Evolutionary conservation across 2,797 vertebrate genomes (phyloP), one percentile per base, ranked within the genome.

Genomic region (Amniataba percoides): DNA sequence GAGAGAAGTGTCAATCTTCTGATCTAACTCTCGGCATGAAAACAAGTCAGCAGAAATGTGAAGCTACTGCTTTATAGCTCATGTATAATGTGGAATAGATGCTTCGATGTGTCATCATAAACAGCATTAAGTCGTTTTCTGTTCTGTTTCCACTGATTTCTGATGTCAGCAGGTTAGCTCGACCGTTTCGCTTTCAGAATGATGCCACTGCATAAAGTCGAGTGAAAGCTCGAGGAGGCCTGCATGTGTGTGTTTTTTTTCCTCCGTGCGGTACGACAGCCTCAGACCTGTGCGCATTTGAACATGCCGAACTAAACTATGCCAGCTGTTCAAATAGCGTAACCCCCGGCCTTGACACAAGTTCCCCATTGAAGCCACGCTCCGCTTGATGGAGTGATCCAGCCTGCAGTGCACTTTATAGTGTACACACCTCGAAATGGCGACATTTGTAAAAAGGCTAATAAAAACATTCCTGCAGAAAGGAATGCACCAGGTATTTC

Each of bases 311-410:
- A 68, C 91, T 92, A 95, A 96, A 94, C 93, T 89, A 84, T 93
- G 85, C 90, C 95, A 95, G 95, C 95, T 95, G 95, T 95, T 92
- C 82, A 95, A 96, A 96, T 91, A 94, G 86, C 89, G 80, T 77
- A 88, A 82, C 86, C 84, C 84, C 80, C 39, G 46, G 81, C 79
- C 77, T 78, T 40, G 31, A 90, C 91, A 94, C 90, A 95, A 93
- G 87, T 95, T 90, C 86, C 78, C 93, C 84, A 94, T 95, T 95
- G 91, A 95, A 93, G 84, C 86, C 82, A 76, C 55, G 56, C 82
- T 88, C 73, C 1, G 64, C 87, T 89, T 91, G 93, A 93, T 90
- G 87, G 93, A 94, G 91, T 82, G 92, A 90, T 93, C 86, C 69
- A 80, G 92, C 82, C 93, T 89, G 92, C 87, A 80, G 76, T 85